These are phyloP conservation scores for Lissonota sp. DNA, from an alignment of 2,888 invertebrate species.

Conservation along the genomic window DNA sequence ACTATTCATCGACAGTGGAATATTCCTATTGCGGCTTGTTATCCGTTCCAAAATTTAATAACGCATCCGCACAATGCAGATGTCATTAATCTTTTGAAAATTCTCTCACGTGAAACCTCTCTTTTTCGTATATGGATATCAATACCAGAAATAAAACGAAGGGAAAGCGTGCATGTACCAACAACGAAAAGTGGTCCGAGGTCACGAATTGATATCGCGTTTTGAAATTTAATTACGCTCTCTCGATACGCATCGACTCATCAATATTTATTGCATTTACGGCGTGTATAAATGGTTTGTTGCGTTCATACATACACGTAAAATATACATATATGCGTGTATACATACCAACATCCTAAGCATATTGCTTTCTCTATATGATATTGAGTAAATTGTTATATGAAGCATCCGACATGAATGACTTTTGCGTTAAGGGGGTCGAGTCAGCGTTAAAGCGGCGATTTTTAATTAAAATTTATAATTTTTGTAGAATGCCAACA, in stretches of 20 bases:
- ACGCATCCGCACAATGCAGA: conserved; percentile 32
- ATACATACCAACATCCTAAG: conserved; percentile 12
- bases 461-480: too few species aligned
- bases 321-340: neutral
- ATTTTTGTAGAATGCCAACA: too few species aligned
- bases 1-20: too few species aligned
- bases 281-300: neutral
- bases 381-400: neutral
- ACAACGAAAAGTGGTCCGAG: conserved; percentile 42
- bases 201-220: conserved; percentile 64
- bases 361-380: conserved; percentile 26
- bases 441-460: too few species aligned
- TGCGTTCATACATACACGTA: neutral
- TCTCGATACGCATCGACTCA: conserved; percentile 48
- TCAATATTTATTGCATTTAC: conserved; percentile 55
- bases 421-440: too few species aligned
- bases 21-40: conserved; percentile 22
- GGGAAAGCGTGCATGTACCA: conserved; percentile 26
- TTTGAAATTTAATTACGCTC: conserved; percentile 64
- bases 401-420: too few species aligned
- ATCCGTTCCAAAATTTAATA: conserved; percentile 41
- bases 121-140: conserved; percentile 21
- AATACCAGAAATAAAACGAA: conserved; percentile 21
- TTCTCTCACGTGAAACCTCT: conserved; percentile 38
- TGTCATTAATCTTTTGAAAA: conserved; percentile 45